Conservation (phyloP, 2,888 invertebrate species). For the Seladonia tumulorum region DNA sequence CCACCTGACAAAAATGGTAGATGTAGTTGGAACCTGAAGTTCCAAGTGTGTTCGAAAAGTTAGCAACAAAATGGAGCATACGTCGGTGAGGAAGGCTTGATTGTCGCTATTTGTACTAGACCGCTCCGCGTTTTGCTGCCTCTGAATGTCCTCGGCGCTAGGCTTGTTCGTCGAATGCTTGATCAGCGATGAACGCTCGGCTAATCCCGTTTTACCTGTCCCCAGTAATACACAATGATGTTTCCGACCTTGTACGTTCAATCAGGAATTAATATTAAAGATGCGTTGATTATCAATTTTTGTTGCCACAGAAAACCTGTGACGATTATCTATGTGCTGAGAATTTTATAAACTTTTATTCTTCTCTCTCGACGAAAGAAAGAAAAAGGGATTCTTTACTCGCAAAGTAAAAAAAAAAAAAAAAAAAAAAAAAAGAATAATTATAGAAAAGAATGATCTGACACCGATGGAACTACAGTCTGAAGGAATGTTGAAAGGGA, state of each 20-base stretch:
- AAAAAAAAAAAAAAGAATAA: too few species aligned
- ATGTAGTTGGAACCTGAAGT: neutral
- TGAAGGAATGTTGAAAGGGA: too few species aligned
- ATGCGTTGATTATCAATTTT: too few species aligned
- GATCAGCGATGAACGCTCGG: conserved; percentile 95
- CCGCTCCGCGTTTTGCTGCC: conserved; percentile 89
- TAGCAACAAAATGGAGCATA: conserved; percentile 82
- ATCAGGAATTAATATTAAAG: neutral
- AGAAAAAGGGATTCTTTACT: too few species aligned
- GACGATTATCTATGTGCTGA: too few species aligned
- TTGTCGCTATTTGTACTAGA: conserved; percentile 94
- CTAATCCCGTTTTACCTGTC: conserved; percentile 89
- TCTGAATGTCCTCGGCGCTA: conserved; percentile 88
- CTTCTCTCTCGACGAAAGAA: too few species aligned
- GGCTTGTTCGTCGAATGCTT: conserved; percentile 90
- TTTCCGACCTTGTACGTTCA: neutral
- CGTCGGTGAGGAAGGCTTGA: conserved; percentile 96
- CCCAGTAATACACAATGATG: neutral
- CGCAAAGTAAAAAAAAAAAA: too few species aligned
- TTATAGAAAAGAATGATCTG: neutral
- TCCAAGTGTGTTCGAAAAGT: neutral
- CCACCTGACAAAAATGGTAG: conserved; percentile 85
- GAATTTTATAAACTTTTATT: too few species aligned
- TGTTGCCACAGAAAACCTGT: too few species aligned
- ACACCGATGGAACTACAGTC: neutral